Evolutionary conservation across 2,888 invertebrate genomes (phyloP).

Genomic region (Synanthedon vespiformis): DNA sequence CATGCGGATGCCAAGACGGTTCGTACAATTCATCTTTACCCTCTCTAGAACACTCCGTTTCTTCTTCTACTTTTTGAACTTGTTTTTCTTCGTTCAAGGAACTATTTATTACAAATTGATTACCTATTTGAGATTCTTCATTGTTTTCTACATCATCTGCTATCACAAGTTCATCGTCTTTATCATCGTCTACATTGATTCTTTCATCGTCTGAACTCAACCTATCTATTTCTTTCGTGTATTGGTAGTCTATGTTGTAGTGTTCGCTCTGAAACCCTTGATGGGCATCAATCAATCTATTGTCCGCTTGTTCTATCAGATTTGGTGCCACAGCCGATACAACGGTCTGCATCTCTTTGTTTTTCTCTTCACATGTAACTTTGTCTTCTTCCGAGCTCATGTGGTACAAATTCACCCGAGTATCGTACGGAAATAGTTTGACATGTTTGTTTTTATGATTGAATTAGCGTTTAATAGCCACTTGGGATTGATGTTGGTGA

Average conservation of each 20-base stretch:
- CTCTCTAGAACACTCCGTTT: slow-evolving; percentile 7
- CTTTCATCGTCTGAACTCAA: slow-evolving; percentile 38
- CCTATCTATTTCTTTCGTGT: slow-evolving; percentile 23
- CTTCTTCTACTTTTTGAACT: slow-evolving; percentile 14
- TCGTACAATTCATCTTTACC: slow-evolving; percentile 23
- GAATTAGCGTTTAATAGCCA: slow-evolving; percentile 51
- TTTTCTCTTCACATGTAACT: slow-evolving; percentile 8
- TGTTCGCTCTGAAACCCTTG: slow-evolving; percentile 17
- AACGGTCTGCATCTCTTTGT: slow-evolving; percentile 49
- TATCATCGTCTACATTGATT: slow-evolving; percentile 38
- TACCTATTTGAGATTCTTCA: slow-evolving; percentile 8
- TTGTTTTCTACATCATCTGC: slow-evolving; percentile 1
- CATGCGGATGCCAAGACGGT: slow-evolving; percentile 88
- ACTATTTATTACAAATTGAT: slow-evolving; percentile 1
- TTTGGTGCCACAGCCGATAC: slow-evolving; percentile 35
- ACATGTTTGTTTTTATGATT: slow-evolving; percentile 66
- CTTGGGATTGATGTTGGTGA: slow-evolving; percentile 29
- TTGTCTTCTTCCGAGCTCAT: slow-evolving; percentile 39
- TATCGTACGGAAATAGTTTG: slow-evolving; percentile 41
- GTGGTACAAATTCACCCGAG: slow-evolving; percentile 37
- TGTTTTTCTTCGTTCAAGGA: slow-evolving; percentile 4
- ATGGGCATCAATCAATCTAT: slow-evolving; percentile 22
- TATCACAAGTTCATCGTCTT: slow-evolving; percentile 9
- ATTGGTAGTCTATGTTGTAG: slow-evolving; percentile 14
- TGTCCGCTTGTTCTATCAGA: slow-evolving; percentile 32